Conservation (phyloP, 2,797 vertebrate genomes). For the Orientallactaga sibirica region DNA sequence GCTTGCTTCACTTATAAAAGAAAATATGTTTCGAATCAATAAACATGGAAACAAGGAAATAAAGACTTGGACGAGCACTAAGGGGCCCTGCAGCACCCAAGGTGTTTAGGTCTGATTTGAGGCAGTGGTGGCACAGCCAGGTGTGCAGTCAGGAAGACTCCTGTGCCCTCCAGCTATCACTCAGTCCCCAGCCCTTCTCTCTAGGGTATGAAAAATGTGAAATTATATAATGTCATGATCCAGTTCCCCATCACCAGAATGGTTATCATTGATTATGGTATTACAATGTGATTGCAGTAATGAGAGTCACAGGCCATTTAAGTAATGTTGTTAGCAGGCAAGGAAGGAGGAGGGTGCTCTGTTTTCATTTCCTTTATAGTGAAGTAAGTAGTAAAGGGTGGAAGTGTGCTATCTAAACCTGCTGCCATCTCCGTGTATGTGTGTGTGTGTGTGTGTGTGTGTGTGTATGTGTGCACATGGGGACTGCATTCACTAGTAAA, state of each 20-base stretch:
- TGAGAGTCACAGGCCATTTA: neutral
- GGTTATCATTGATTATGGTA: neutral
- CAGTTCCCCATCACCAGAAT: neutral
- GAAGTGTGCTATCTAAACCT: neutral
- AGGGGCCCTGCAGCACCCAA: neutral
- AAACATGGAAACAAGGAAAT: constrained; percentile 31
- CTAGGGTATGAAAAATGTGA: neutral
- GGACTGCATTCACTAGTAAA: neutral
- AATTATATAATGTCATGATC: neutral
- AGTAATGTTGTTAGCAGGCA: neutral
- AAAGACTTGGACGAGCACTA: neutral
- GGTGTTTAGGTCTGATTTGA: neutral
- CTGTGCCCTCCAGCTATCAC: neutral
- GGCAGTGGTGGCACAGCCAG: neutral
- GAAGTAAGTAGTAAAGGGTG: neutral
- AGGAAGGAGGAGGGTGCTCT: neutral
- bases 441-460: neutral
- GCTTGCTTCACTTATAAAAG: neutral
- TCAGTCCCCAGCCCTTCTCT: neutral
- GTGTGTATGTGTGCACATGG: too few species aligned
- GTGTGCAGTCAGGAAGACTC: neutral
- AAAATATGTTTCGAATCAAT: constrained; percentile 52
- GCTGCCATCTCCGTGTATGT: neutral
- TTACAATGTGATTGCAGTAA: neutral
- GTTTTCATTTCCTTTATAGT: too few species aligned